phyloP scores from a whole-genome alignment of 2,888 invertebrate species.

The Epistrophe grossulariae region DNA sequence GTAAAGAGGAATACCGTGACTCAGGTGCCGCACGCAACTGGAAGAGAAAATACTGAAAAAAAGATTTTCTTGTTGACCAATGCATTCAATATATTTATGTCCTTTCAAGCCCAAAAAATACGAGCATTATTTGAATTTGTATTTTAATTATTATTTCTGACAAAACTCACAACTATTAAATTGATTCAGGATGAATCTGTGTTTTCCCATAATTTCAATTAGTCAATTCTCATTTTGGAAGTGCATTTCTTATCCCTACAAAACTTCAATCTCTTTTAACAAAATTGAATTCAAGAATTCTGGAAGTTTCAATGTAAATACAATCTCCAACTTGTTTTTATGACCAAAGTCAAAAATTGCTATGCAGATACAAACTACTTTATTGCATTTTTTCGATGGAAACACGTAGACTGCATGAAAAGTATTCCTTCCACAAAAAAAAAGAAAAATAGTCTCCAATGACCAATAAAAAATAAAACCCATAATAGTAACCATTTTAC shows the following conservation, averaged over 20 bases:
- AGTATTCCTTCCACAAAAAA: no score
- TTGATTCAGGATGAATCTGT: no score
- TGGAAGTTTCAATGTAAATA: neutral
- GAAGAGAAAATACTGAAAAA: no score
- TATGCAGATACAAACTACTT: neutral
- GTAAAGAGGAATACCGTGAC: no score
- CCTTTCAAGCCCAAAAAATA: no score
- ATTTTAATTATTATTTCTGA: no score
- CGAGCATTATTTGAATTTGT: no score
- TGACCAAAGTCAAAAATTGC: neutral
- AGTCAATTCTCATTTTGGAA: neutral
- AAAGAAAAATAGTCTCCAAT: neutral
- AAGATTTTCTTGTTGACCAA: no score
- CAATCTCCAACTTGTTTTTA: neutral
- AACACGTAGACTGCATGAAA: neutral
- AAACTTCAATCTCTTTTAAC: neutral
- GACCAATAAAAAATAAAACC: slow-evolving; percentile 15
- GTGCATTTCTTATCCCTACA: neutral
- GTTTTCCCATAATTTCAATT: no score
- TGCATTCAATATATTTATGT: no score
- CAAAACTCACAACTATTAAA: no score
- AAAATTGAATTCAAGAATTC: neutral
- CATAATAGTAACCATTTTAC: neutral
- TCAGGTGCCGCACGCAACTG: no score
- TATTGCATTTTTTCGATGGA: neutral